These are phyloP conservation scores for Trissonchulus latispiculum DNA, from an alignment of 2,888 invertebrate species.

Conservation along the genomic window DNA sequence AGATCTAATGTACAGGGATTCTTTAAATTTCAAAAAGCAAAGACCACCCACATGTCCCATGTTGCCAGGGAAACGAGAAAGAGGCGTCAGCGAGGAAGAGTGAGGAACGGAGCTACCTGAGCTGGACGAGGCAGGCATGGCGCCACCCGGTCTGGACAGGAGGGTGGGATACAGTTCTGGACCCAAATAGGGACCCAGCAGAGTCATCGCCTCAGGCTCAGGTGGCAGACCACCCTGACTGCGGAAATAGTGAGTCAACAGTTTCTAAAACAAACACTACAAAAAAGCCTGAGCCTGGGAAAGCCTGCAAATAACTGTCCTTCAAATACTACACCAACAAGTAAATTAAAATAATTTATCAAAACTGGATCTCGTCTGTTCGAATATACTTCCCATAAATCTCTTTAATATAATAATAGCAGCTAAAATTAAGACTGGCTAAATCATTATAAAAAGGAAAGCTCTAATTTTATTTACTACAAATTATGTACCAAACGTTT, in stretches of 20 bases:
- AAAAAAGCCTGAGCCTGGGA: background rate
- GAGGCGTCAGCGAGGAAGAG: background rate
- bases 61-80: background rate
- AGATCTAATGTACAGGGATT: too few relatives aligned
- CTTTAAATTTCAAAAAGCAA: background rate
- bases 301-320: background rate
- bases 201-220: background rate
- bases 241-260: slow-evolving; percentile 4
- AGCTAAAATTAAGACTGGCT: too few relatives aligned
- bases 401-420: too few relatives aligned
- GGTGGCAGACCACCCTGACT: background rate
- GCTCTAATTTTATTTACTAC: too few relatives aligned
- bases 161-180: background rate
- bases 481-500: too few relatives aligned
- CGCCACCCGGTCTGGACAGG: background rate
- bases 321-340: too few relatives aligned
- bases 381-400: too few relatives aligned
- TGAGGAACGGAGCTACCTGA: background rate
- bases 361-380: too few relatives aligned
- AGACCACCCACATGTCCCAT: background rate
- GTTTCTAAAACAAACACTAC: slow-evolving; percentile 7
- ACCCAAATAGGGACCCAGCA: slow-evolving; percentile 10
- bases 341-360: too few relatives aligned
- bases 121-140: background rate
- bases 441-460: too few relatives aligned